These are phyloP conservation scores for Dreissena rostriformis DNA, from an alignment of 1,140 invertebrate genomes.

Conservation along the genomic window DNA sequence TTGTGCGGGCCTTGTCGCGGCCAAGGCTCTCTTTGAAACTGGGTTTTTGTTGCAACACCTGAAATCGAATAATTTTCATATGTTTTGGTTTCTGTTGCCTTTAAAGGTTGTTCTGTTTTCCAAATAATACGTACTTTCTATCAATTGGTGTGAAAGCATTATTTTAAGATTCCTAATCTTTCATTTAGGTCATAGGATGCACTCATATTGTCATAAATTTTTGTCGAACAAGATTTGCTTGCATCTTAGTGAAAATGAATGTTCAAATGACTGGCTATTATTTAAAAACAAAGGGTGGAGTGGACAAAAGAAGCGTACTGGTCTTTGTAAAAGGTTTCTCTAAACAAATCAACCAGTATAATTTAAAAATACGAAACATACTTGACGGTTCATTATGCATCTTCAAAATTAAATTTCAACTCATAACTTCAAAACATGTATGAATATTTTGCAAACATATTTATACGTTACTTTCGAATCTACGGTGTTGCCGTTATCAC, in stretches of 20 bases:
- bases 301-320: background rate
- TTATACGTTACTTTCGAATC: background rate
- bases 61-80: background rate
- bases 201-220: background rate
- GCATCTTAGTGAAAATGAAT: background rate
- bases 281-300: background rate
- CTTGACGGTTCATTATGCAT: no score
- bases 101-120: background rate
- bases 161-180: background rate
- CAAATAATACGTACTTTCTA: background rate
- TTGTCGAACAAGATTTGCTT: background rate
- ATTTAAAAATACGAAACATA: no score
- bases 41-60: background rate
- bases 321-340: no score
- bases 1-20: constrained; percentile 39
- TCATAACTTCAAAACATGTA: no score
- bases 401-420: no score
- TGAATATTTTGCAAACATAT: no score
- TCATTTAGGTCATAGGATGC: background rate
- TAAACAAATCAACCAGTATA: no score
- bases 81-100: background rate
- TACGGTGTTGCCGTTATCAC: background rate
- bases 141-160: background rate
- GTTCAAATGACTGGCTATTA: background rate
- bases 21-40: background rate